These are phyloP conservation scores for Smithornis capensis DNA, from an alignment of 2,113 vertebrate genomes.

Conservation along the genomic window DNA sequence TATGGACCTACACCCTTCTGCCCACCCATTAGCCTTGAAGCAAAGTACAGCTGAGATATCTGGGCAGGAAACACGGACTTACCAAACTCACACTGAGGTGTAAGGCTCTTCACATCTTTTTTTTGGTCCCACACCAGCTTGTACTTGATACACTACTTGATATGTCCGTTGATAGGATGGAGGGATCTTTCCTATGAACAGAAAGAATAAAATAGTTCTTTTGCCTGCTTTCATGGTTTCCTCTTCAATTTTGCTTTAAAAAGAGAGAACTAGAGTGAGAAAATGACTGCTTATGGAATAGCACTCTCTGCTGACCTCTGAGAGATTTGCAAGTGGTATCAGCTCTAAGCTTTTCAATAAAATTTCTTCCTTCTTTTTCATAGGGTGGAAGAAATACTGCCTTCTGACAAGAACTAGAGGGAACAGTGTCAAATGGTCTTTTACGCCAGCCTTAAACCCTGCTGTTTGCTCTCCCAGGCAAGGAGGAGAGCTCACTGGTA, in stretches of 20 bases:
- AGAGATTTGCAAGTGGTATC: not conserved
- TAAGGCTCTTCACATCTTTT: not conserved
- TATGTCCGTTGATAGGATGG: not conserved
- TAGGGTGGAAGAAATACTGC: not conserved
- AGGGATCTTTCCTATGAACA: not conserved
- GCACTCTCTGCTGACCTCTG: conserved; percentile 53
- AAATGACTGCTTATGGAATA: conserved; percentile 12
- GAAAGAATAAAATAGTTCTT: not conserved
- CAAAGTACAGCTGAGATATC: not conserved
- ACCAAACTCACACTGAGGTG: not conserved
- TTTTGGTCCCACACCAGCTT: not conserved
- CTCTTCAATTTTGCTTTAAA: not conserved
- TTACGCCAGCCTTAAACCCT: not conserved
- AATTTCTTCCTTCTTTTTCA: too few relatives aligned
- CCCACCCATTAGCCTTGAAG: accelerated
- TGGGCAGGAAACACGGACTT: not conserved
- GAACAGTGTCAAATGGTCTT: not conserved
- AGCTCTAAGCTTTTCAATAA: not conserved
- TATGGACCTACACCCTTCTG: accelerated
- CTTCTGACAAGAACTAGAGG: not conserved
- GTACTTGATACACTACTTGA: not conserved
- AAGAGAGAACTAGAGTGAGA: not conserved
- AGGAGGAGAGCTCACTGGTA: not conserved
- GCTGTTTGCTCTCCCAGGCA: not conserved
- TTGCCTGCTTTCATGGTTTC: not conserved